Evolutionary conservation across 1,140 invertebrate genomes (phyloP).

Genomic region (Diabrotica virgifera): DNA sequence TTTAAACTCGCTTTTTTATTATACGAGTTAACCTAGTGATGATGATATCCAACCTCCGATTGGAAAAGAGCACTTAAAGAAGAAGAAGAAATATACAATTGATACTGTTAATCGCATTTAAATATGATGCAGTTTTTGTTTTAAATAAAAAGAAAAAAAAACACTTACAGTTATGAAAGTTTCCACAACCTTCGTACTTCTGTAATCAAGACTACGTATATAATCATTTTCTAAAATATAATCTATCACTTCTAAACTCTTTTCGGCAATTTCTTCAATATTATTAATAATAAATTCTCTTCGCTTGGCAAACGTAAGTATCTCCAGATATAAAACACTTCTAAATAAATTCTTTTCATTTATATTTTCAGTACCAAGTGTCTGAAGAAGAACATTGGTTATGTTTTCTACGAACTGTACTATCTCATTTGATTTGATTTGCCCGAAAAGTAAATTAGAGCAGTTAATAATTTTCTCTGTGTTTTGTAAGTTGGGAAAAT

Average conservation of each 20-base stretch:
- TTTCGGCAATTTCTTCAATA: conserved; percentile 7
- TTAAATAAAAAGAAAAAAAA: too few relatives aligned
- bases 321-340: conserved; percentile 19
- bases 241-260: neutral
- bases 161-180: conserved; percentile 33
- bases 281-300: conserved; percentile 15
- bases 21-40: too few relatives aligned
- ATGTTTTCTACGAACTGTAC: conserved; percentile 3
- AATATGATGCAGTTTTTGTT: too few relatives aligned
- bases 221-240: conserved; percentile 11
- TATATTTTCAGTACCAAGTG: neutral
- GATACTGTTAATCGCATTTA: too few relatives aligned
- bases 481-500: conserved; percentile 8
- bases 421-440: neutral
- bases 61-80: too few relatives aligned
- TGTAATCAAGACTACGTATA: conserved; percentile 4
- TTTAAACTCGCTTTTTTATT: too few relatives aligned
- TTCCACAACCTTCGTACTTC: conserved; percentile 26
- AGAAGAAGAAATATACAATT: too few relatives aligned
- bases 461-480: conserved; percentile 14
- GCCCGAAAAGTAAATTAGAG: conserved; percentile 6
- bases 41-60: too few relatives aligned
- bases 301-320: conserved; percentile 14
- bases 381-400: neutral
- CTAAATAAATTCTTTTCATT: conserved; percentile 9